A percentile compares a stretch with the other conserved stretches of the same genome.
Conservation (phyloP, 2,888 invertebrate genomes). For the Seira musarum region DNA sequence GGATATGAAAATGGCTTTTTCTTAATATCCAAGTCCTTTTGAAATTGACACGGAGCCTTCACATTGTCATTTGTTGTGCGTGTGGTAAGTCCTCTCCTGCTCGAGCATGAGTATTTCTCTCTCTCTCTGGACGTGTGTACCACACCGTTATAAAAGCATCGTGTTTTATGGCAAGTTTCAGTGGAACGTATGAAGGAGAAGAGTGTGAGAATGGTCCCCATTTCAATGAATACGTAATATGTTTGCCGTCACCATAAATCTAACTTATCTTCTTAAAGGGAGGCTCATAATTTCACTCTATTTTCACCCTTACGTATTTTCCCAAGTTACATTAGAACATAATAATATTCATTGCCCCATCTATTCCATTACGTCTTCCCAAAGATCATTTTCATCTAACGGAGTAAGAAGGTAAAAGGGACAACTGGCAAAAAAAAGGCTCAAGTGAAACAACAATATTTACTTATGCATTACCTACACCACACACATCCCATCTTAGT, state of each 20-base stretch:
- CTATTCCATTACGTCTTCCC: too few species aligned
- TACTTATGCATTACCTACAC: conserved; percentile 6
- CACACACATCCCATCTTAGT: conserved; percentile 20
- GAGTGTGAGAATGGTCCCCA: conserved; percentile 44
- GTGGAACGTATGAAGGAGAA: too few species aligned
- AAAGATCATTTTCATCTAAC: too few species aligned
- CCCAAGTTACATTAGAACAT: too few species aligned
- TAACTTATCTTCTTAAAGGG: conserved; percentile 50
- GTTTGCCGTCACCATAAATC: conserved; percentile 53
- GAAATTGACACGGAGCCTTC: conserved; percentile 49
- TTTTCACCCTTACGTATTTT: conserved; percentile 58
- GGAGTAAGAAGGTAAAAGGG: conserved; percentile 39
- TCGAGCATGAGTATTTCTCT: too few species aligned
- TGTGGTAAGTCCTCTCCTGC: too few species aligned
- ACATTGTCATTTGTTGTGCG: too few species aligned
- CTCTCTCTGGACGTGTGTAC: too few species aligned
- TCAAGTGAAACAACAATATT: conserved; percentile 52
- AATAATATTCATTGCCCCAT: too few species aligned
- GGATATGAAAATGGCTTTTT: too few species aligned
- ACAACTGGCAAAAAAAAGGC: conserved; percentile 40
- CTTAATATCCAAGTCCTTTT: conserved; percentile 44
- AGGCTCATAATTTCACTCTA: conserved; percentile 56
- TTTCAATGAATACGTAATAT: conserved; percentile 58
- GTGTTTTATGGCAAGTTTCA: too few species aligned
- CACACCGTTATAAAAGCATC: too few species aligned